Evolutionary conservation across 2,797 vertebrate genomes (phyloP), one percentile per base, ranked within the genome.

Genomic region (Thunnus albacares): DNA sequence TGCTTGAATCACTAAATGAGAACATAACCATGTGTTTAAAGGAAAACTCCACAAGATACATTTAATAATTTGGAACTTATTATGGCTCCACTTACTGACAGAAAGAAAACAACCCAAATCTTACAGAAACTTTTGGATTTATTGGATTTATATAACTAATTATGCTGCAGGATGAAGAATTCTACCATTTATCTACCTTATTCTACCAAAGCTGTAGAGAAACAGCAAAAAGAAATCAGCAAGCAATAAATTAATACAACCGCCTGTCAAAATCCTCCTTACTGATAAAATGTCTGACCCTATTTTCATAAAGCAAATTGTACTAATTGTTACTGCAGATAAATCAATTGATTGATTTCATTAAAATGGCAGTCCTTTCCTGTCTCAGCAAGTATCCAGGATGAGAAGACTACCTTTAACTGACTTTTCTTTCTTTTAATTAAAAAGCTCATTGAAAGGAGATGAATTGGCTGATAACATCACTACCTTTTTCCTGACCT

Each of bases 371-470:
- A 41, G 55, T 33, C 52, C 51, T 56, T 78, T 56, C 70, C 74
- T 75, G 67, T 83, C 85, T 68, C 35, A 79, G 72, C 61, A 52
- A 57, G 70, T 64, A 71, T 79, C 18, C 57, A 28, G 55, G 67
- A 74, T 38, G 63, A 66, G 78, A 64, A 49, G 82, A 59, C 74
- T 81, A 43, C 76, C 86, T 85, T 83, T 72, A 83, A 71, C 72
- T 5, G 75, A 81, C 87, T 85, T 84, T 82, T 77, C 66, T 68
- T 80, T 81, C 49, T 76, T 91, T 88, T 91, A 90, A 92, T 91
- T 92, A 91, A 88, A 92, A 90, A 84, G 75, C 87, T 89, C 58
- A 79, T 87, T 87, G 83, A 84, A 87, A 87, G 68, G 78, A 90
- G 86, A 90, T 85, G 84, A 84, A 88, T 92, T 83, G 86, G 72